A percentile compares a stretch with the other conserved stretches of the same genome.
Conservation (phyloP, 1,140 invertebrate genomes). For the Drosophila simulans region DNA sequence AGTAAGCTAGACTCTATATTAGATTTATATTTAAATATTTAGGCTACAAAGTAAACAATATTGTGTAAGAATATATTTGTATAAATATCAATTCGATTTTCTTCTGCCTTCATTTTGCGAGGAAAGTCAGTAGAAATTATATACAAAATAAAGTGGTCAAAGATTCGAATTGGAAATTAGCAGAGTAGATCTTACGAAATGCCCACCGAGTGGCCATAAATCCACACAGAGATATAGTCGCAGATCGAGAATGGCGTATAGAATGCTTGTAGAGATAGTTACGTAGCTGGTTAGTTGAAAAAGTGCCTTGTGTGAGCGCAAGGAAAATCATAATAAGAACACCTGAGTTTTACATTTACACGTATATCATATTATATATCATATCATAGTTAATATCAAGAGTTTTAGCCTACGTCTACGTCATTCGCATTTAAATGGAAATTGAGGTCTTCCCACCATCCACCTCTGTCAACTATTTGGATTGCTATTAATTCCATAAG, state of each 20-base stretch:
- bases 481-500: slow-evolving; percentile 11
- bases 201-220: slow-evolving; percentile 1
- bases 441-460: slow-evolving; percentile 25
- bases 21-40: slow-evolving; percentile 54
- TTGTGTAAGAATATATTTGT: slow-evolving; percentile 44
- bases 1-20: slow-evolving; percentile 71
- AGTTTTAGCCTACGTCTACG: slow-evolving; percentile 17
- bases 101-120: slow-evolving; percentile 55
- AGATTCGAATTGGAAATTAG: slow-evolving; percentile 47
- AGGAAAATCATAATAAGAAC: slow-evolving; percentile 71
- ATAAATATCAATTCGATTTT: slow-evolving; percentile 53
- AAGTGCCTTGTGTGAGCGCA: slow-evolving; percentile 45
- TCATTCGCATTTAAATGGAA: slow-evolving; percentile 31
- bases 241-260: slow-evolving; percentile 22
- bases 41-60: slow-evolving; percentile 59
- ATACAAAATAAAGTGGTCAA: slow-evolving; percentile 67
- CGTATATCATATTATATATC: slow-evolving; percentile 22
- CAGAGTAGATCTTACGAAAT: slow-evolving; percentile 15
- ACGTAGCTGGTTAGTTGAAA: slow-evolving; percentile 33
- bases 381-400: slow-evolving; percentile 37
- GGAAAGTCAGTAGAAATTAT: slow-evolving; percentile 58
- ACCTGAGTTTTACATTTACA: slow-evolving; percentile 70
- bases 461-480: slow-evolving; percentile 32
- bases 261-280: slow-evolving; percentile 42
- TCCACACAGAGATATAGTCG: slow-evolving; percentile 12